phyloP scores from a whole-genome alignment of 1,140 invertebrate species.

The Anoplolepis gracilipes region DNA sequence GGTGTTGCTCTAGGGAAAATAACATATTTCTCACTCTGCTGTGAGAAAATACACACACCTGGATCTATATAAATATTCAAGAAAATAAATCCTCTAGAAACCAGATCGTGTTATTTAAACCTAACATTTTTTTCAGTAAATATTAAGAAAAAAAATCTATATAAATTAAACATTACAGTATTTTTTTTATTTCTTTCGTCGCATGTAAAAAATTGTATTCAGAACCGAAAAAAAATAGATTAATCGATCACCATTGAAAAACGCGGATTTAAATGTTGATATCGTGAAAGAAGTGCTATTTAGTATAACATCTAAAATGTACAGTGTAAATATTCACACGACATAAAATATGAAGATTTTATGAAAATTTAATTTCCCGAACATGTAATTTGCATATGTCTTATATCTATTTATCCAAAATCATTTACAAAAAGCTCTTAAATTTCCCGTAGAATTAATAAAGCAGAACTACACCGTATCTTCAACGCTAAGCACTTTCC shows the following conservation, averaged over 20 bases:
- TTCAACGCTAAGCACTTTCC: conserved; percentile 34
- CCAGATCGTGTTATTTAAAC: not conserved
- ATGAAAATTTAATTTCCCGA: too few relatives aligned
- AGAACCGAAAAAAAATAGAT: too few relatives aligned
- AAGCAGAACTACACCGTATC: not conserved
- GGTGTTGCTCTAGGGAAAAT: conserved; percentile 41
- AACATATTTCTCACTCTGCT: conserved; percentile 20
- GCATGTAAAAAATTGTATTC: too few relatives aligned
- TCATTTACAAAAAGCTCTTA: not conserved
- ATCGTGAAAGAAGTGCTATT: too few relatives aligned
- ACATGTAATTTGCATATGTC: too few relatives aligned
- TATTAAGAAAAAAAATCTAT: not conserved
- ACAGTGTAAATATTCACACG: too few relatives aligned
- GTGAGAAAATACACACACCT: not conserved
- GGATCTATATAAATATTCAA: not conserved
- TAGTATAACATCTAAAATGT: too few relatives aligned
- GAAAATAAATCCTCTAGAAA: not conserved
- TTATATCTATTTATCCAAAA: not conserved
- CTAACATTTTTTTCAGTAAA: conserved; percentile 15
- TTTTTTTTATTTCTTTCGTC: too few relatives aligned
- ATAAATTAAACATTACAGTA: not conserved
- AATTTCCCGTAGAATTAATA: not conserved
- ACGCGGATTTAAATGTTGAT: too few relatives aligned
- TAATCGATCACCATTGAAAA: too few relatives aligned
- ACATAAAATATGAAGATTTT: too few relatives aligned